Percentiles rank a stretch among this genome's conserved stretches.
phyloP scores from a whole-genome alignment of 2,888 invertebrate species.

The Copidosoma aretas region DNA sequence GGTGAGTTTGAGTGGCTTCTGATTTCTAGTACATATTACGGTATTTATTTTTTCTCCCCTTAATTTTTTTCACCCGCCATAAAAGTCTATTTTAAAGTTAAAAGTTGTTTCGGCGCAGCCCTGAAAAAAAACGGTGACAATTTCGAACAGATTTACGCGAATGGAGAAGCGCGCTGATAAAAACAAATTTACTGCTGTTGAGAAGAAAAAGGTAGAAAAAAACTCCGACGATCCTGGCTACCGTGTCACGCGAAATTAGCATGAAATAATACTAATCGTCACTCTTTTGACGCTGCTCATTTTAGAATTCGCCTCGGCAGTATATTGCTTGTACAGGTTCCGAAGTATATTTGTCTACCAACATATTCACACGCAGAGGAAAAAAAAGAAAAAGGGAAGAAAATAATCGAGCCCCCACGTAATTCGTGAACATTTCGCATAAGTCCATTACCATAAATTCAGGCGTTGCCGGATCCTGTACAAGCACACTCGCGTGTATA shows the following conservation, averaged over 20 bases:
- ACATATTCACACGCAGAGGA: neutral
- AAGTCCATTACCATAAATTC: constrained; percentile 29
- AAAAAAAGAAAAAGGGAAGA: neutral
- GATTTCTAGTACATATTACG: neutral
- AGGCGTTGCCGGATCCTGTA: constrained; percentile 15
- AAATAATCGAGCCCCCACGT: neutral
- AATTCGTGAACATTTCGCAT: constrained; percentile 15
- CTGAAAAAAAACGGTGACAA: neutral
- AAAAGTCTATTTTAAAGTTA: no score
- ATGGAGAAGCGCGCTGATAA: no score
- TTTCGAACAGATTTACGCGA: no score
- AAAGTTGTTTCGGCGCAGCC: neutral
- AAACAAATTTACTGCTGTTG: no score
- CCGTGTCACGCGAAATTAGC: neutral
- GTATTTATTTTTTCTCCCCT: neutral
- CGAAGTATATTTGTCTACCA: neutral
- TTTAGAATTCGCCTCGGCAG: neutral
- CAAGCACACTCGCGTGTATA: no score
- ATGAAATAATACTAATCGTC: neutral
- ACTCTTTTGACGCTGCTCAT: neutral
- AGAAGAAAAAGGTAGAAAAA: no score
- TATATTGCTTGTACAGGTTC: neutral
- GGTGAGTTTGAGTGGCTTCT: constrained; percentile 43
- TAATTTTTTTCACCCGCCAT: neutral
- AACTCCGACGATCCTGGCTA: no score